Percentiles rank a stretch among this genome's conserved stretches.
Evolutionary conservation across 2,113 vertebrate species (phyloP).

Genomic region (Suricata suricatta): DNA sequence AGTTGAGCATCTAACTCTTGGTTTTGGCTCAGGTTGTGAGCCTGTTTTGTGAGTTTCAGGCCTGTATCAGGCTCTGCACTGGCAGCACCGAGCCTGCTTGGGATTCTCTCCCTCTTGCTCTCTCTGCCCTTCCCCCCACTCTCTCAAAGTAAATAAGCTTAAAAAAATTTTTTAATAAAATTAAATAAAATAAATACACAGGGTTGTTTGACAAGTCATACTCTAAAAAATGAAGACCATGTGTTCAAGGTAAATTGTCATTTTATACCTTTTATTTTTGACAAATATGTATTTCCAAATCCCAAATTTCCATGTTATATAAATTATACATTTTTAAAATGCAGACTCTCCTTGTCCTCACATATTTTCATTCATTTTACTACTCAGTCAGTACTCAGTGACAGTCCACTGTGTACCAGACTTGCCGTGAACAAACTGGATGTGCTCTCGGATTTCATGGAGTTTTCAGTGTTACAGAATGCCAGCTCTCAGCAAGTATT

Average conservation of each 20-base stretch:
- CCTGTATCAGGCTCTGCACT: too few relatives aligned
- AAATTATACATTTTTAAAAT: neutral
- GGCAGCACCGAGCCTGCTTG: too few relatives aligned
- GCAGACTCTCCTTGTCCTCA: neutral
- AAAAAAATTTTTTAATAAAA: too few relatives aligned
- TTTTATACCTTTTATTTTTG: neutral
- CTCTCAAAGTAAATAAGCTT: too few relatives aligned
- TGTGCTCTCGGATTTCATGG: neutral
- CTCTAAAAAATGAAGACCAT: slow-evolving; percentile 10
- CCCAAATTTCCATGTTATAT: neutral
- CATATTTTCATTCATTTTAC: neutral
- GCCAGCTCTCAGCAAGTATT: neutral
- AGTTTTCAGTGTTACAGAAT: neutral
- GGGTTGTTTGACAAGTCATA: neutral
- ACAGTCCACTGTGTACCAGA: neutral
- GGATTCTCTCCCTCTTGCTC: too few relatives aligned
- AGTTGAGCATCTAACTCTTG: too few relatives aligned
- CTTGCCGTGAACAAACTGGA: neutral
- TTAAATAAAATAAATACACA: neutral
- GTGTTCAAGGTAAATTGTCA: neutral
- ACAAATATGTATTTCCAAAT: neutral
- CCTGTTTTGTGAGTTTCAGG: too few relatives aligned
- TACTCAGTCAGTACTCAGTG: neutral
- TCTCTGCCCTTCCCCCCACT: too few relatives aligned
- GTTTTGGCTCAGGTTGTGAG: too few relatives aligned